Conservation (phyloP, 2,113 vertebrate species). For the Sorex fumeus region DNA sequence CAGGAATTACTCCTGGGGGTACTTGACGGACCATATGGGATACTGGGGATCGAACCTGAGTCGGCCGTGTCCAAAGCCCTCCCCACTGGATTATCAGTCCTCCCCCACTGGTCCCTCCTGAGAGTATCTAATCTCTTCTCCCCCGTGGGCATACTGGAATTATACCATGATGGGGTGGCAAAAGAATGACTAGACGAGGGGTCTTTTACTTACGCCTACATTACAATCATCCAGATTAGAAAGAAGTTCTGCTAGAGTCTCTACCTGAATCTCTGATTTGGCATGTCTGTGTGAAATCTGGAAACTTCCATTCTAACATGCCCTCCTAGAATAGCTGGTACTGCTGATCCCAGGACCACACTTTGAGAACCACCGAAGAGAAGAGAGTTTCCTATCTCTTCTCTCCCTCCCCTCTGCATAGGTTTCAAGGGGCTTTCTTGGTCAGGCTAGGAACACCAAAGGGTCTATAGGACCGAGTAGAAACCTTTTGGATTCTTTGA, state of each 20-base stretch:
- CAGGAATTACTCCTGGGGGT: no score
- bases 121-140: neutral
- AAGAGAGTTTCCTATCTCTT: neutral
- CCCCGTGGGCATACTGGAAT: rapidly evolving
- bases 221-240: neutral
- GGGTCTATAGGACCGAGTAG: neutral
- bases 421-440: neutral
- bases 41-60: no score
- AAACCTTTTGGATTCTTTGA: neutral
- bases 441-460: neutral
- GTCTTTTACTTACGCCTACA: neutral
- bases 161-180: neutral
- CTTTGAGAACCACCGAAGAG: neutral
- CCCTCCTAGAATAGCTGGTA: neutral
- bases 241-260: no score
- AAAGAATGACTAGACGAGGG: neutral
- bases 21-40: no score
- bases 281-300: neutral
- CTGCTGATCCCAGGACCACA: neutral
- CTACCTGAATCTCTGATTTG: neutral
- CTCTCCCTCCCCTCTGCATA: no score
- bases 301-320: neutral
- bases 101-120: no score
- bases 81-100: no score
- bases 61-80: no score